A percentile compares a stretch with the other conserved stretches of the same genome.
These are phyloP conservation scores for Perizoma affinitatum DNA, from an alignment of 2,888 invertebrate species.

Conservation along the genomic window DNA sequence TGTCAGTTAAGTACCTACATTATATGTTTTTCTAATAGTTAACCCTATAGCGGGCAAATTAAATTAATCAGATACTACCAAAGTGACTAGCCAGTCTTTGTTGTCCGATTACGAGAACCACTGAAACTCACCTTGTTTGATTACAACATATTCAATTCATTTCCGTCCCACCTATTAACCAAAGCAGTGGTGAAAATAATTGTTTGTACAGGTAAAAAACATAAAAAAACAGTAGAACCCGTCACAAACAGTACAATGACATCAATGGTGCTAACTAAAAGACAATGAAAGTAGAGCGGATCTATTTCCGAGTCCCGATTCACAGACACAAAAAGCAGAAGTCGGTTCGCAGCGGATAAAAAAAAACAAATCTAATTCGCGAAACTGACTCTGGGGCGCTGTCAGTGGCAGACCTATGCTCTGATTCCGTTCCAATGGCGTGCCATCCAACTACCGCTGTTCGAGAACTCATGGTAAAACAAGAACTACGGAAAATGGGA, in stretches of 20 bases:
- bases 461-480: constrained; percentile 4
- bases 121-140: background rate
- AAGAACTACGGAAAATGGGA: constrained; percentile 5
- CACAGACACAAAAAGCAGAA: constrained; percentile 51
- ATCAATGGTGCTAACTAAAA: constrained; percentile 25
- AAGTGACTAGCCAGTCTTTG: too few relatives aligned
- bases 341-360: constrained; percentile 48
- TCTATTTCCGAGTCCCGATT: constrained; percentile 45
- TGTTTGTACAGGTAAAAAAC: constrained; percentile 9
- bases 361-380: constrained; percentile 52
- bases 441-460: constrained; percentile 30
- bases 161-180: constrained; percentile 1
- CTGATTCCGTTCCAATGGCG: constrained; percentile 41
- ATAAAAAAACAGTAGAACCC: constrained; percentile 10
- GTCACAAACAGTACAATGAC: constrained; percentile 19
- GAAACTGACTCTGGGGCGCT: constrained; percentile 45
- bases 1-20: too few relatives aligned
- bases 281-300: constrained; percentile 36
- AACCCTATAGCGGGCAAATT: too few relatives aligned
- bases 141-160: background rate
- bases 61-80: too few relatives aligned
- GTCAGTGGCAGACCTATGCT: constrained; percentile 48
- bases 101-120: too few relatives aligned
- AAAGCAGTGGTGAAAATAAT: constrained; percentile 5
- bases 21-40: too few relatives aligned